A percentile compares a stretch with the other conserved stretches of the same genome.
Conservation (phyloP, 2,113 vertebrate genomes). For the Saccopteryx leptura region DNA sequence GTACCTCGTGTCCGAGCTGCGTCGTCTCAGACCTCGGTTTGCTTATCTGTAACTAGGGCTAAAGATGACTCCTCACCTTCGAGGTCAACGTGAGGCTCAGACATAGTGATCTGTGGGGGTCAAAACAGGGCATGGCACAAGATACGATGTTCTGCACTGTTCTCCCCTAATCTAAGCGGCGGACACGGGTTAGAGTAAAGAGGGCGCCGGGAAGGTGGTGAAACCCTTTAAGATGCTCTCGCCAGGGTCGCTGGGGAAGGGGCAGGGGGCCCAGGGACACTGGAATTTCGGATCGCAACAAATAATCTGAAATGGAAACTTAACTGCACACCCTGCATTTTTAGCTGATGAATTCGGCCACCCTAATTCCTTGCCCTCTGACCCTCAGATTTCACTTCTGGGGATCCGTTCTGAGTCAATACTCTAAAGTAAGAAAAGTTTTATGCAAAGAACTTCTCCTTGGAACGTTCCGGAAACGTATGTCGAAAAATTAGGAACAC, state of each 20-base stretch:
- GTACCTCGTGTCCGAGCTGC: accelerated
- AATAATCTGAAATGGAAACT: slow-evolving; percentile 59
- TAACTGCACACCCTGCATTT: not conserved
- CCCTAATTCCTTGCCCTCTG: not conserved
- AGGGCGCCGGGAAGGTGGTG: not conserved
- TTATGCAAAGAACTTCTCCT: not conserved
- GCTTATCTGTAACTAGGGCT: not conserved
- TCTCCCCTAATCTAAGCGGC: not conserved
- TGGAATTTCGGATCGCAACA: slow-evolving; percentile 49
- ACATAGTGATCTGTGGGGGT: not conserved
- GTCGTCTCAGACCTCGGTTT: not conserved
- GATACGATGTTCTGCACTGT: not conserved
- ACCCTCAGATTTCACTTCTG: slow-evolving; percentile 6
- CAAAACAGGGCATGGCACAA: not conserved
- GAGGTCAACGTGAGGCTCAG: not conserved
- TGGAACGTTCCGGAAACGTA: slow-evolving; percentile 18
- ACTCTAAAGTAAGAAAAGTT: not conserved
- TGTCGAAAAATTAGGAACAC: not conserved
- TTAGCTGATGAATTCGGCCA: not conserved
- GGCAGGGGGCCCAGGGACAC: not conserved
- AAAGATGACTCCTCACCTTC: not conserved
- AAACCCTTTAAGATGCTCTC: slow-evolving; percentile 44
- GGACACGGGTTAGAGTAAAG: not conserved
- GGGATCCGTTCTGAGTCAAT: slow-evolving; percentile 35
- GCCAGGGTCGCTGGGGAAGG: not conserved